phyloP scores from a whole-genome alignment of 2,888 invertebrate genomes.

The Xestobium rufovillosum region DNA sequence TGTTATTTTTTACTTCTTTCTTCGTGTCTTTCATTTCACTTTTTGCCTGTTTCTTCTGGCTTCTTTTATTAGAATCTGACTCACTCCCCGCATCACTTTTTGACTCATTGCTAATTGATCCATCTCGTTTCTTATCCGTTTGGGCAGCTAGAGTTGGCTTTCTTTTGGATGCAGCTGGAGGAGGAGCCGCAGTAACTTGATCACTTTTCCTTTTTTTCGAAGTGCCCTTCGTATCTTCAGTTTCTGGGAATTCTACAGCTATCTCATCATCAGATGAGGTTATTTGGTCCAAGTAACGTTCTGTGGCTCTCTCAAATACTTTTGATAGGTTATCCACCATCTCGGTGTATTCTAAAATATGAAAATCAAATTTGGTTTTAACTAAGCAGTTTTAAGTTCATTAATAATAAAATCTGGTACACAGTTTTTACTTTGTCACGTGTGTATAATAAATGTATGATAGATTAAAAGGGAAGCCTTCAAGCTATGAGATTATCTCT shows the following conservation, averaged over 20 bases:
- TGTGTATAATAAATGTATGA: too few relatives aligned
- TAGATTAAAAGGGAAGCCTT: too few relatives aligned
- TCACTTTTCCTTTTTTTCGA: slow-evolving; percentile 22
- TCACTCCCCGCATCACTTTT: slow-evolving; percentile 8
- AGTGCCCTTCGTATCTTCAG: slow-evolving; percentile 44
- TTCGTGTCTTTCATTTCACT: not conserved
- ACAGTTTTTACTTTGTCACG: not conserved
- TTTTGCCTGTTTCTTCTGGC: not conserved
- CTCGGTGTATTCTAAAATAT: slow-evolving; percentile 68
- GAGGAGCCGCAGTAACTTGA: slow-evolving; percentile 22
- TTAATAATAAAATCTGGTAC: not conserved
- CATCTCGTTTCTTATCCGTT: slow-evolving; percentile 34
- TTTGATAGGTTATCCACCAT: slow-evolving; percentile 80
- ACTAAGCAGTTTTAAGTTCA: slow-evolving; percentile 1
- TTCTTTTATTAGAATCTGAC: not conserved
- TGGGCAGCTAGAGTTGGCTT: slow-evolving; percentile 36
- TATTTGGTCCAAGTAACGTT: slow-evolving; percentile 74
- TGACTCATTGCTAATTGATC: slow-evolving; percentile 32
- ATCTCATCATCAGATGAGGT: slow-evolving; percentile 74
- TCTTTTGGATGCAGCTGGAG: slow-evolving; percentile 26
- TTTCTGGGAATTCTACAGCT: slow-evolving; percentile 57
- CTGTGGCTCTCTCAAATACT: slow-evolving; percentile 74
- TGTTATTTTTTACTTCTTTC: not conserved
- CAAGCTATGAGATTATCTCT: too few relatives aligned
- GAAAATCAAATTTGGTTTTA: slow-evolving; percentile 17